Conservation (phyloP, 64 coral and sea anemone genomes). For the Actinia equina region DNA sequence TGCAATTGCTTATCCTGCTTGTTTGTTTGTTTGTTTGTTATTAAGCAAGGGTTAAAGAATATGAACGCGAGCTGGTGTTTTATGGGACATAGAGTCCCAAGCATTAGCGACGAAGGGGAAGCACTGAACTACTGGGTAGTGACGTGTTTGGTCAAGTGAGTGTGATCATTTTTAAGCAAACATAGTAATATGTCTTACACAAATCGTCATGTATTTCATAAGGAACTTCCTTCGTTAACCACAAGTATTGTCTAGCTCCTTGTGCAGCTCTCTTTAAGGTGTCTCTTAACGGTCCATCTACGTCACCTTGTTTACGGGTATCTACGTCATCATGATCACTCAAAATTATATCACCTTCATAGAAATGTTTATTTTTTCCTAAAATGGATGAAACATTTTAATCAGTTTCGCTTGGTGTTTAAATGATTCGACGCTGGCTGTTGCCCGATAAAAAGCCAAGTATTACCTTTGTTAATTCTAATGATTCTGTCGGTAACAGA, state of each 20-base stretch:
- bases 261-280: constrained; percentile 42
- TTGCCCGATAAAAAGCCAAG: too few relatives aligned
- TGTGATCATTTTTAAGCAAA: too few relatives aligned
- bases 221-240: constrained; percentile 42
- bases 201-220: constrained; percentile 39
- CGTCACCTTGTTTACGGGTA: neutral
- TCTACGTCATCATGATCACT: neutral
- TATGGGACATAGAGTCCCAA: too few relatives aligned
- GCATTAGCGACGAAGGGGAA: too few relatives aligned
- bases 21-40: too few relatives aligned
- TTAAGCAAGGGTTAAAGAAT: too few relatives aligned
- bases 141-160: too few relatives aligned
- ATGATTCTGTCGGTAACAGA: neutral
- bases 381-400: neutral
- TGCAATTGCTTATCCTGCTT: too few relatives aligned
- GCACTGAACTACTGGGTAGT: too few relatives aligned
- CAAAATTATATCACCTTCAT: constrained; percentile 47
- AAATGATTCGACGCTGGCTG: too few relatives aligned
- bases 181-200: neutral
- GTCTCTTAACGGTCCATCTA: neutral
- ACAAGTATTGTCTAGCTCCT: constrained; percentile 19
- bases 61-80: too few relatives aligned
- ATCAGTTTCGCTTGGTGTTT: too few relatives aligned
- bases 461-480: neutral
- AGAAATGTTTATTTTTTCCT: neutral